A percentile compares a stretch with the other conserved stretches of the same genome.
Conservation (phyloP, 1,140 invertebrate genomes). For the Hyles euphorbiae region DNA sequence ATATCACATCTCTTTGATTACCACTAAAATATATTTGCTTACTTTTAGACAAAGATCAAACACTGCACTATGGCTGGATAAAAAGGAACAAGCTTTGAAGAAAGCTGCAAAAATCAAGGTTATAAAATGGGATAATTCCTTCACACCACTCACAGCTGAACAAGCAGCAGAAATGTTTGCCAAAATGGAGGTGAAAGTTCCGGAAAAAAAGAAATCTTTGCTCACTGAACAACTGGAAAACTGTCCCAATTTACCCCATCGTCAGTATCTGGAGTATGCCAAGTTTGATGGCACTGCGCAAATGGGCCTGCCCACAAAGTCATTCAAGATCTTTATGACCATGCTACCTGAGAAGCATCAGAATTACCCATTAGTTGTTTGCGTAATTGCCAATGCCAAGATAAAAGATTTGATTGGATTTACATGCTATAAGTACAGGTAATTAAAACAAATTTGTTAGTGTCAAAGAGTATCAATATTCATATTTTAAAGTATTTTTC, state of each 20-base stretch:
- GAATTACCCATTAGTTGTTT: slow-evolving; percentile 89
- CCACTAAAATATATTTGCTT: background rate
- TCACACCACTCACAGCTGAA: slow-evolving; percentile 70
- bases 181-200: slow-evolving; percentile 69
- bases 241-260: slow-evolving; percentile 83
- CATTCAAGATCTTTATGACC: slow-evolving; percentile 90
- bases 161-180: slow-evolving; percentile 84
- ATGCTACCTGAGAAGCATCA: slow-evolving; percentile 88
- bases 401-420: slow-evolving; percentile 95
- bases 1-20: too few species aligned
- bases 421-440: slow-evolving; percentile 91
- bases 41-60: slow-evolving; percentile 82
- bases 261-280: slow-evolving; percentile 92
- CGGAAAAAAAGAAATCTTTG: slow-evolving; percentile 75
- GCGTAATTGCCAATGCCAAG: slow-evolving; percentile 88
- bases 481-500: background rate
- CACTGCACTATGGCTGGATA: slow-evolving; percentile 92
- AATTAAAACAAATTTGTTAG: slow-evolving; percentile 23
- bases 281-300: slow-evolving; percentile 93
- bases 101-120: slow-evolving; percentile 86
- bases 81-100: slow-evolving; percentile 90
- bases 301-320: slow-evolving; percentile 84
- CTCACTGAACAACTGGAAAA: slow-evolving; percentile 85
- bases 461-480: background rate
- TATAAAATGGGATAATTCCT: slow-evolving; percentile 84